Conservation (phyloP, 2,888 invertebrate genomes). For the Steinernema hermaphroditum region DNA sequence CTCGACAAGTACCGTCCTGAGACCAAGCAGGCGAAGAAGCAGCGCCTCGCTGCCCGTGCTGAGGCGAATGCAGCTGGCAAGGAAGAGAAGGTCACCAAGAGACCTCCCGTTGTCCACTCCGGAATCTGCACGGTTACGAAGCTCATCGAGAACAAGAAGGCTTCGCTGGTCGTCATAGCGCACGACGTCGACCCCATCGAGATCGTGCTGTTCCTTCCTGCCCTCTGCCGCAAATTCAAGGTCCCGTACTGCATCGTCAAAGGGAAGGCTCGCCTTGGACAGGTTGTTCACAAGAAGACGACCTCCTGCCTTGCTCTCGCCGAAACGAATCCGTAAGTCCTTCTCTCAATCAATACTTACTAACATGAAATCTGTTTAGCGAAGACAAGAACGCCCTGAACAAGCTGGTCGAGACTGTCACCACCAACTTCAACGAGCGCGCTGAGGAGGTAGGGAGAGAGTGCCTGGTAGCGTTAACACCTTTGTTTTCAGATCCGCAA, state of each 20-base stretch:
- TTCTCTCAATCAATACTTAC: neutral
- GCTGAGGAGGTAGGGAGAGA: constrained; percentile 77
- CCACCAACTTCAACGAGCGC: constrained; percentile 98
- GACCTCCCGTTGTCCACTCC: constrained; percentile 78
- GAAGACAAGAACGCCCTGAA: constrained; percentile 86
- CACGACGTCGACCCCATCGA: constrained; percentile 99
- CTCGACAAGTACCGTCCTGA: constrained; percentile 97
- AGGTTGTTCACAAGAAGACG: constrained; percentile 92
- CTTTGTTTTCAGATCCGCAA: constrained; percentile 55
- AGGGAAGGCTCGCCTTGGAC: constrained; percentile 93
- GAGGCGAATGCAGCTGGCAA: constrained; percentile 77
- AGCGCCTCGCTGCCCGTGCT: constrained; percentile 84
- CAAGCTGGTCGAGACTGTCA: constrained; percentile 90
- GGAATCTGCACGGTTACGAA: constrained; percentile 90
- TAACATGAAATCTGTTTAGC: constrained; percentile 64
- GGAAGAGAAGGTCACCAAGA: constrained; percentile 86
- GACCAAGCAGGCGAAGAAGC: constrained; percentile 85
- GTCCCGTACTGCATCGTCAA: constrained; percentile 99
- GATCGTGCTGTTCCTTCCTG: constrained; percentile 95
- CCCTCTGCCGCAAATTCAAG: constrained; percentile 94
- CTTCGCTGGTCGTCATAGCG: constrained; percentile 93
- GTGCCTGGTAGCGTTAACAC: constrained; percentile 33
- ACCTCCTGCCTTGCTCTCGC: constrained; percentile 86
- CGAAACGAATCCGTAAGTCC: constrained; percentile 74
- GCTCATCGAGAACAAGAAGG: constrained; percentile 96